phyloP scores from a whole-genome alignment of 2,888 invertebrate genomes.

The Erebia epiphron region DNA sequence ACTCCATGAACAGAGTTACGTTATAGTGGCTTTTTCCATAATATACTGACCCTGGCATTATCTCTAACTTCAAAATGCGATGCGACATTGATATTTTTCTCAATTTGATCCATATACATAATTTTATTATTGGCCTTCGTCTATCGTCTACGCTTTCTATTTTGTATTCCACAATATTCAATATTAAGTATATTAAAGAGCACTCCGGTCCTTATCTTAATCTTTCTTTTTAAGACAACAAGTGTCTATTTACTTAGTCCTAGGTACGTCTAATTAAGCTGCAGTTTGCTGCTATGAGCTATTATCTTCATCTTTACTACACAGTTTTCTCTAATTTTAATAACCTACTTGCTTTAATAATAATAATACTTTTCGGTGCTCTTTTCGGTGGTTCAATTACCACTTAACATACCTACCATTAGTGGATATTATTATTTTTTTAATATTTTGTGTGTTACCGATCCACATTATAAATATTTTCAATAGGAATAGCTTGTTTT shows the following conservation, averaged over 20 bases:
- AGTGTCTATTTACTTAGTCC: too few species aligned
- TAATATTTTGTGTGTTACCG: too few species aligned
- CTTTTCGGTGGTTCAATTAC: neutral
- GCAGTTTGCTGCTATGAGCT: too few species aligned
- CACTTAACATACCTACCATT: too few species aligned
- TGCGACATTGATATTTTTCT: conserved; percentile 7
- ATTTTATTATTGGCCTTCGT: conserved; percentile 3
- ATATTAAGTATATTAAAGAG: neutral
- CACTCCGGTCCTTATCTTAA: neutral
- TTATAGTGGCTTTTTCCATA: conserved; percentile 9
- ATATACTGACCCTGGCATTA: conserved; percentile 12
- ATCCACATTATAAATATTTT: too few species aligned
- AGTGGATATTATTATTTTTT: too few species aligned
- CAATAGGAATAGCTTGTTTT: neutral
- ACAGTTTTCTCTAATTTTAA: neutral
- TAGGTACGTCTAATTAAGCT: too few species aligned
- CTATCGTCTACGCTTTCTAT: conserved; percentile 9
- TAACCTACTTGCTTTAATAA: neutral
- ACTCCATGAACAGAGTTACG: neutral
- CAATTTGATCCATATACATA: conserved; percentile 12
- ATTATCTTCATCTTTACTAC: too few species aligned
- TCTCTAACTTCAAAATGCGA: conserved; percentile 7
- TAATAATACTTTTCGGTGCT: too few species aligned
- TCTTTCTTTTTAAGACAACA: too few species aligned
- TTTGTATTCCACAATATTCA: neutral